phyloP scores from a whole-genome alignment of 2,113 vertebrate genomes.

The Notechis scutatus region DNA sequence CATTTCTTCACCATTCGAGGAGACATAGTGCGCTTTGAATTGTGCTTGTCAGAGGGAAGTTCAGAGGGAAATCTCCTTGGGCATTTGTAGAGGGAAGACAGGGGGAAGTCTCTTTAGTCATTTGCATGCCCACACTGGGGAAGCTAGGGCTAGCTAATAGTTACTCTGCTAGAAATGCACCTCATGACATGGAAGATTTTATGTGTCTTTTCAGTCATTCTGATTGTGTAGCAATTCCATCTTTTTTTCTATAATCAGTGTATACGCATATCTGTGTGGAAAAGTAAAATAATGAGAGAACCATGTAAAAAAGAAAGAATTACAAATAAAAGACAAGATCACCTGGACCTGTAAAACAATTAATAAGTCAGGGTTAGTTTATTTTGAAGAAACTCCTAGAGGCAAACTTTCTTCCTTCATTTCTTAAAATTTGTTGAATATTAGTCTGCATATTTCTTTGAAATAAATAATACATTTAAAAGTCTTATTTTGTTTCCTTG shows the following conservation, averaged over 20 bases:
- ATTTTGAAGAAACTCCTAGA: neutral
- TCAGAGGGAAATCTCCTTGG: too few relatives aligned
- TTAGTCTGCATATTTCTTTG: conserved; percentile 6
- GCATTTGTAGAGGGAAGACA: too few relatives aligned
- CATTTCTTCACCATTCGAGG: too few relatives aligned
- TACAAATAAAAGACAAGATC: neutral
- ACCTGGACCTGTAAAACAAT: neutral
- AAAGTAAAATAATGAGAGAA: neutral
- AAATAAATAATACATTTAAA: conserved; percentile 24
- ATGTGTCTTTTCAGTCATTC: neutral
- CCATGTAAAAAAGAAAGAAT: neutral
- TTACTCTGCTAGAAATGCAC: neutral
- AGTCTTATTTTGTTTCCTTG: conserved; percentile 5
- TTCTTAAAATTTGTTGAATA: conserved; percentile 27
- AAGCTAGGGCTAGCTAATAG: neutral
- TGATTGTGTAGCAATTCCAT: neutral
- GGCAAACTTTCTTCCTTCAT: conserved; percentile 27
- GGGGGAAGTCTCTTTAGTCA: neutral
- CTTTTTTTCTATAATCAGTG: neutral
- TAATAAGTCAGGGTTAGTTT: neutral
- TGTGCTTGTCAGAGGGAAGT: too few relatives aligned
- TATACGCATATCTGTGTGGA: neutral
- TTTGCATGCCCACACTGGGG: neutral
- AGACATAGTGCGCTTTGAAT: too few relatives aligned
- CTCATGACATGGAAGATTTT: neutral